phyloP scores from a whole-genome alignment of 2,888 invertebrate genomes.

The Drosophila pseudotalamancana region DNA sequence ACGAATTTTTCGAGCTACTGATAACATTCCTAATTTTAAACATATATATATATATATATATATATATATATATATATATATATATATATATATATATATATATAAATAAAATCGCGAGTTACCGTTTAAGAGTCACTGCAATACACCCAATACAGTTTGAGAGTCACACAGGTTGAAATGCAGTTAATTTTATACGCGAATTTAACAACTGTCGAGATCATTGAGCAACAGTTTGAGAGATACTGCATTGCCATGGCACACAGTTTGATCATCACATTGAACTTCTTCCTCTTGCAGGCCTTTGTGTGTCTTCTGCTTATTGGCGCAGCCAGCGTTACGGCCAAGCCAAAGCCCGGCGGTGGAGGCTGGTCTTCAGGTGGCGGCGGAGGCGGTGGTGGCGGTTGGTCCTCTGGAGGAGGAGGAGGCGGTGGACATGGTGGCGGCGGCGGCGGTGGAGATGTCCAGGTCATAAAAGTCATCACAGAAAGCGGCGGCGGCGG shows the following conservation, averaged over 20 bases:
- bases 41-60: too few relatives aligned
- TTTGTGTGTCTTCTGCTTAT: constrained; percentile 81
- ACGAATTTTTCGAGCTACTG: too few relatives aligned
- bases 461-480: constrained; percentile 55
- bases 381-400: constrained; percentile 69
- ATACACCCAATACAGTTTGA: not conserved
- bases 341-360: constrained; percentile 79
- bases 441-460: constrained; percentile 62
- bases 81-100: too few relatives aligned
- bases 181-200: too few relatives aligned
- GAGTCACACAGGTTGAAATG: not conserved
- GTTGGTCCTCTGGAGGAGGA: constrained; percentile 52
- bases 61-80: too few relatives aligned
- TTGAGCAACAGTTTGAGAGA: not conserved
- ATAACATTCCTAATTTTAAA: too few relatives aligned
- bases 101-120: too few relatives aligned
- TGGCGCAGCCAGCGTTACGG: constrained; percentile 80
- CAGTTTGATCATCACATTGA: not conserved
- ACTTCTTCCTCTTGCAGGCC: constrained; percentile 58
- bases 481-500: constrained; percentile 63
- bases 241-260: too few relatives aligned
- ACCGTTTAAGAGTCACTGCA: too few relatives aligned
- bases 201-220: not conserved
- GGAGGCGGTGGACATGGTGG: constrained; percentile 62
- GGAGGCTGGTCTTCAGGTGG: constrained; percentile 71